phyloP scores from a whole-genome alignment of 2,797 vertebrate species.

The Danio tinwini region DNA sequence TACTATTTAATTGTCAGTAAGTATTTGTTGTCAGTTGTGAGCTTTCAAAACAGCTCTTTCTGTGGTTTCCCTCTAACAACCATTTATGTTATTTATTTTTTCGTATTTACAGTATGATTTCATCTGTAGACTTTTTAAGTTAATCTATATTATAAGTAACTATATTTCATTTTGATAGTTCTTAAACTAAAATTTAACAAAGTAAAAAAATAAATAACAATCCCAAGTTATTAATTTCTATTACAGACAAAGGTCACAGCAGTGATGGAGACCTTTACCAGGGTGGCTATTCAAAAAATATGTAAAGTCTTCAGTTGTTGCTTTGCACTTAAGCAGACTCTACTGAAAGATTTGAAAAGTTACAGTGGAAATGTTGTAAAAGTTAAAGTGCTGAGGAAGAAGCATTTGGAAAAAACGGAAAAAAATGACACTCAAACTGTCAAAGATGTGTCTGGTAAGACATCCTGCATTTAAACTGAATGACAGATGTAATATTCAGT shows the following conservation, averaged over 20 bases:
- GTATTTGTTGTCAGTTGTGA: not conserved
- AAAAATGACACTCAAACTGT: not conserved
- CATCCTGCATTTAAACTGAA: not conserved
- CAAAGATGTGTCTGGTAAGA: slow-evolving; percentile 19
- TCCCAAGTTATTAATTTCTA: not conserved
- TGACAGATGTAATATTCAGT: not conserved
- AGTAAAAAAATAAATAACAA: not conserved
- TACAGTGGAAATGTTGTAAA: not conserved
- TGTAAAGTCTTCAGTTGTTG: slow-evolving; percentile 56
- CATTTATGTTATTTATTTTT: not conserved
- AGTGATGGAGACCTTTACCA: slow-evolving; percentile 48
- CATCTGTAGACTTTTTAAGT: not conserved
- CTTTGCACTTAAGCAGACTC: slow-evolving; percentile 15
- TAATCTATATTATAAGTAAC: not conserved
- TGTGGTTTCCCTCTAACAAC: not conserved
- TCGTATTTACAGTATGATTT: no score
- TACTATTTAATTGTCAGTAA: no score
- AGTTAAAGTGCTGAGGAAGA: not conserved
- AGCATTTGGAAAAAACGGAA: not conserved
- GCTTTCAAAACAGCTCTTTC: not conserved
- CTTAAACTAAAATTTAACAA: not conserved
- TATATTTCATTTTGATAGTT: not conserved
- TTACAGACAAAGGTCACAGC: slow-evolving; percentile 47
- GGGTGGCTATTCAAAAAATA: slow-evolving; percentile 55
- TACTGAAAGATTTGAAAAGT: not conserved